Conservation (phyloP, 2,113 vertebrate genomes). For the Sander vitreus region DNA sequence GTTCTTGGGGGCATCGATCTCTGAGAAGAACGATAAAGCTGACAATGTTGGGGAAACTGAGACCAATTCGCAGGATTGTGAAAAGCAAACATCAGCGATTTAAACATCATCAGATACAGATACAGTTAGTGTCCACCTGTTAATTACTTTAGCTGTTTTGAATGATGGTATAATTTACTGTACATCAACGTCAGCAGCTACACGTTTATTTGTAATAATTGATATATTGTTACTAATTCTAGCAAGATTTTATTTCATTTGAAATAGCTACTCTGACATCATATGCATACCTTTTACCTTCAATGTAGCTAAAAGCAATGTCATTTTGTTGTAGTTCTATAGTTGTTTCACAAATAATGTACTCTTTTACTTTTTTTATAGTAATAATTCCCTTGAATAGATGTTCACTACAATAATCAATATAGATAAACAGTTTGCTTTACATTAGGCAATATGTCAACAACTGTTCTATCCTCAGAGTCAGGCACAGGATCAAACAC, state of each 20-base stretch:
- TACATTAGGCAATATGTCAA: constrained; percentile 54
- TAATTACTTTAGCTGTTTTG: not conserved
- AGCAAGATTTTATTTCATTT: constrained; percentile 4
- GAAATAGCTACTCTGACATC: not conserved
- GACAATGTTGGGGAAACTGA: constrained; percentile 82
- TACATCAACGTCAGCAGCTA: not conserved
- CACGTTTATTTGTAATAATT: not conserved
- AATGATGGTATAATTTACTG: not conserved
- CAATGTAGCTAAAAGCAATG: constrained; percentile 1
- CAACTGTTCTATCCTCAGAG: constrained; percentile 31
- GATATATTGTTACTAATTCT: not conserved
- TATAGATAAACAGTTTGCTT: constrained; percentile 37
- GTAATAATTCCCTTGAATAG: constrained; percentile 35
- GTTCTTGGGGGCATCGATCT: constrained; percentile 97
- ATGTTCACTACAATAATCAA: constrained; percentile 17
- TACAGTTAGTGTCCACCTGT: not conserved
- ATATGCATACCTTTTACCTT: not conserved
- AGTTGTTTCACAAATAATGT: constrained; percentile 25
- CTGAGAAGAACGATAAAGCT: constrained; percentile 88
- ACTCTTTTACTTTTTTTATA: not conserved
- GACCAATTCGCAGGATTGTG: constrained; percentile 74
- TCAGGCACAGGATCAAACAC: constrained; percentile 29
- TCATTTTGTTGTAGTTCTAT: not conserved
- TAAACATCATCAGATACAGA: constrained; percentile 30
- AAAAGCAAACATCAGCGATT: constrained; percentile 61